phyloP scores from a whole-genome alignment of 2,888 invertebrate genomes.

The Rutpela maculata region DNA sequence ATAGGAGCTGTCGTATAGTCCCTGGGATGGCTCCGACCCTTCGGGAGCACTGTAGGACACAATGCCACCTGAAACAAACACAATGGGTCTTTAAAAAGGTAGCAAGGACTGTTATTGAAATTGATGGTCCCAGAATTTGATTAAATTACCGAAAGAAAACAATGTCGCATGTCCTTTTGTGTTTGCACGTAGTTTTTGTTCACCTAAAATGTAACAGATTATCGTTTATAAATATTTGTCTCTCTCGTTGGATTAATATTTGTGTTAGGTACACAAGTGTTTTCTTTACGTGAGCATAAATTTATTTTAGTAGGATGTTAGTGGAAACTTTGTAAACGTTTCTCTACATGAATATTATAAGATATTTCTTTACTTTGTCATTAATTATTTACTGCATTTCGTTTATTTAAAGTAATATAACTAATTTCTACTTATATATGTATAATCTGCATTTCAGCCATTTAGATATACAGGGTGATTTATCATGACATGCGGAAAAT shows the following conservation, averaged over 20 bases:
- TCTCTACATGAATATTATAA: no score
- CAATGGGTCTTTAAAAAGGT: constrained; percentile 36
- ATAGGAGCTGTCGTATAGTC: constrained; percentile 80
- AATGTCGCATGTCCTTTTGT: neutral
- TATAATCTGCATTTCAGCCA: no score
- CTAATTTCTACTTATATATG: no score
- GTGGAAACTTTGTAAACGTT: no score
- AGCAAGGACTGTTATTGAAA: constrained; percentile 14
- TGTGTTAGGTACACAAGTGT: neutral
- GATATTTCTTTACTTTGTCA: no score
- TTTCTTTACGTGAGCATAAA: neutral
- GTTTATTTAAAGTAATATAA: no score
- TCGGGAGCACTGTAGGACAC: constrained; percentile 77
- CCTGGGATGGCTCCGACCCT: constrained; percentile 74
- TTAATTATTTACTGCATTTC: no score
- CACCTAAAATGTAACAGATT: neutral
- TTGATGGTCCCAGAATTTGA: neutral
- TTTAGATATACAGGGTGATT: no score
- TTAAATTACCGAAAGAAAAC: constrained; percentile 1
- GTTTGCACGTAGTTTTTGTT: neutral
- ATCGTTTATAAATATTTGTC: neutral
- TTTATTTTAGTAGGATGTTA: neutral
- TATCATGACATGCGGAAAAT: no score
- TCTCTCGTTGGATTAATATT: neutral
- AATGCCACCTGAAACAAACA: constrained; percentile 75